These are phyloP conservation scores for Elegia similella DNA, from an alignment of 2,888 invertebrate genomes.

Conservation along the genomic window DNA sequence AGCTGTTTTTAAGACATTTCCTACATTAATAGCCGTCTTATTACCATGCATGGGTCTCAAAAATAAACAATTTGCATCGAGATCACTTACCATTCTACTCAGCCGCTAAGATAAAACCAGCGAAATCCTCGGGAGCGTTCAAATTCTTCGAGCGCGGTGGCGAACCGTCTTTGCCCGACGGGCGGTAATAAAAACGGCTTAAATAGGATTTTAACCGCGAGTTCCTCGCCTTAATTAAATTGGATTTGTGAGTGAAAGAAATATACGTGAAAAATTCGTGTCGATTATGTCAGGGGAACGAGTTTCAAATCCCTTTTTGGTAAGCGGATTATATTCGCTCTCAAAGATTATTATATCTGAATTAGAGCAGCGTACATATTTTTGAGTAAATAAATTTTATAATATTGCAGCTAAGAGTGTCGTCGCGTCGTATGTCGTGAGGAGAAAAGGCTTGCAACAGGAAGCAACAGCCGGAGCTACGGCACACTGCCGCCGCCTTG, in stretches of 20 bases:
- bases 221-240: constrained; percentile 81
- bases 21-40: neutral
- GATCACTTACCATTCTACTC: constrained; percentile 65
- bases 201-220: constrained; percentile 81
- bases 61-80: constrained; percentile 69
- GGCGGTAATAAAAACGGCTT: constrained; percentile 81
- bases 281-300: constrained; percentile 74
- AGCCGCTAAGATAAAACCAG: constrained; percentile 69
- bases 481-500: constrained; percentile 9
- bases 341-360: constrained; percentile 49
- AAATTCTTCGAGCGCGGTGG: constrained; percentile 75
- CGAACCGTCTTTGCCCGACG: constrained; percentile 77
- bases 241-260: constrained; percentile 80
- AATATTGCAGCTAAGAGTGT: constrained; percentile 29
- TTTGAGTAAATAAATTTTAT: constrained; percentile 34
- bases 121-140: constrained; percentile 71
- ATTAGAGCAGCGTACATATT: constrained; percentile 35
- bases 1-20: neutral
- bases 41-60: constrained; percentile 33
- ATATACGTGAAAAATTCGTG: constrained; percentile 79
- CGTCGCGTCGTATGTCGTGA: constrained; percentile 32
- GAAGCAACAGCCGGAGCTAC: constrained; percentile 58
- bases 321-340: constrained; percentile 62
- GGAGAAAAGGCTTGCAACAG: constrained; percentile 45
- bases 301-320: constrained; percentile 66